Evolutionary conservation across 37 sponge, comb jelly and placozoan species (phyloP).

Genomic region (Crambe crambe): DNA sequence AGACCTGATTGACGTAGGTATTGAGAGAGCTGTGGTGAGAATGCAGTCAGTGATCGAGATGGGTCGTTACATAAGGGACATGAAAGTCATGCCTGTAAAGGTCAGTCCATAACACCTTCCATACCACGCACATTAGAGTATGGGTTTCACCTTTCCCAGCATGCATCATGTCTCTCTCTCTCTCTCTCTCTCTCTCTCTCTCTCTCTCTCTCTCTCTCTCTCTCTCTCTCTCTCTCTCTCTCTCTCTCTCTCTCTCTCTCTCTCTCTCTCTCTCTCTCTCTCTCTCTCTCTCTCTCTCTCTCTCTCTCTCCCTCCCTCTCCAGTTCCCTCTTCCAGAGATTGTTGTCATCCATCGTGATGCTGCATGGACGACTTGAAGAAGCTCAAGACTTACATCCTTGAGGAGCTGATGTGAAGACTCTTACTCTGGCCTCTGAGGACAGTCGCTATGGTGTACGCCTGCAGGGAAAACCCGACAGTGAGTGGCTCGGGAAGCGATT

Average conservation of each 20-base stretch:
- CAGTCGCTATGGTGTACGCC: slow-evolving; percentile 76
- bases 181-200: no score
- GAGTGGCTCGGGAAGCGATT: slow-evolving; percentile 89
- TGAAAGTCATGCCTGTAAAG: slow-evolving; percentile 89
- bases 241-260: no score
- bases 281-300: no score
- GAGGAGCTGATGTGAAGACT: slow-evolving; percentile 90
- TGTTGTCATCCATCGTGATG: slow-evolving; percentile 86
- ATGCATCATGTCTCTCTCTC: no score
- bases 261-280: no score
- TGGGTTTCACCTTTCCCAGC: not conserved
- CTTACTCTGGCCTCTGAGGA: slow-evolving; percentile 79
- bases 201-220: no score
- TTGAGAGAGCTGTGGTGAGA: slow-evolving; percentile 76
- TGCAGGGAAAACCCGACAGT: slow-evolving; percentile 83
- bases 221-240: no score
- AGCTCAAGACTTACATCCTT: slow-evolving; percentile 79
- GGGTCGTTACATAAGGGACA: slow-evolving; percentile 86
- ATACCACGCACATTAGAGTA: not conserved
- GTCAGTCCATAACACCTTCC: slow-evolving; percentile 32
- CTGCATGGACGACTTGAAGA: slow-evolving; percentile 49
- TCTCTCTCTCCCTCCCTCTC: no score
- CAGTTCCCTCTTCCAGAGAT: slow-evolving; percentile 91
- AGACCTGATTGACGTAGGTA: slow-evolving; percentile 77
- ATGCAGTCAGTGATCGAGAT: slow-evolving; percentile 97